A percentile compares a stretch with the other conserved stretches of the same genome.
phyloP scores from a whole-genome alignment of 1,140 invertebrate species.

The Lithobius niger region DNA sequence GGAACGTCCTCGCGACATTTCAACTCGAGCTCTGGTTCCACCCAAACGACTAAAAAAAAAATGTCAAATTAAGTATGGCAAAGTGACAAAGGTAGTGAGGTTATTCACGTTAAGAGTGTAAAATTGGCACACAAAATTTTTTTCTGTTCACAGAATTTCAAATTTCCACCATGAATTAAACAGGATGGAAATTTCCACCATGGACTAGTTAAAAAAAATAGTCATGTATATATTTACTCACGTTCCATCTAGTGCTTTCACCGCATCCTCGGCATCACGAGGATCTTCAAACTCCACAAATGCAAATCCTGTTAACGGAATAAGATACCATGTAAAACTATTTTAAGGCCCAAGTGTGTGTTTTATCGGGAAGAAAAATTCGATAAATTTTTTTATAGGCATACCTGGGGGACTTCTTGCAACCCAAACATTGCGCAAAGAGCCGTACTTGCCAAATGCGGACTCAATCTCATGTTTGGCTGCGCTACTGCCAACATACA shows the following conservation, averaged over 20 bases:
- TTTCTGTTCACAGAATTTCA: no score
- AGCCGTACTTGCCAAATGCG: slow-evolving; percentile 87
- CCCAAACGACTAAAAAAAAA: slow-evolving; percentile 10
- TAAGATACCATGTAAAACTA: no score
- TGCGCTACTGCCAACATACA: slow-evolving; percentile 89
- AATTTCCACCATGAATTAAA: no score
- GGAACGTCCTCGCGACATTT: slow-evolving; percentile 12
- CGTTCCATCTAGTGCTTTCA: slow-evolving; percentile 87
- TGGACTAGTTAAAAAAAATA: no score
- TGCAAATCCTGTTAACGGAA: slow-evolving; percentile 70
- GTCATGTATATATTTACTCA: slow-evolving; percentile 41
- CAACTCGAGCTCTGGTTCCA: slow-evolving; percentile 9
- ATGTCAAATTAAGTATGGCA: no score
- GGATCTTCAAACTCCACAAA: slow-evolving; percentile 59
- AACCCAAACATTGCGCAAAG: slow-evolving; percentile 93
- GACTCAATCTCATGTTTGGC: slow-evolving; percentile 84
- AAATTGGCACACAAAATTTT: no score
- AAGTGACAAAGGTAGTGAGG: no score
- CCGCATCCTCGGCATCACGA: slow-evolving; percentile 88
- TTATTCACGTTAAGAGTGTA: no score
- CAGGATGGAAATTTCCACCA: no score
- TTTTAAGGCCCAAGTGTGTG: no score
- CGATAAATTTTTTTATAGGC: no score
- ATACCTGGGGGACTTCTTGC: slow-evolving; percentile 78
- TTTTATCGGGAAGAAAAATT: no score